phyloP scores from a whole-genome alignment of 2,113 vertebrate genomes.

The Albula glossodonta region DNA sequence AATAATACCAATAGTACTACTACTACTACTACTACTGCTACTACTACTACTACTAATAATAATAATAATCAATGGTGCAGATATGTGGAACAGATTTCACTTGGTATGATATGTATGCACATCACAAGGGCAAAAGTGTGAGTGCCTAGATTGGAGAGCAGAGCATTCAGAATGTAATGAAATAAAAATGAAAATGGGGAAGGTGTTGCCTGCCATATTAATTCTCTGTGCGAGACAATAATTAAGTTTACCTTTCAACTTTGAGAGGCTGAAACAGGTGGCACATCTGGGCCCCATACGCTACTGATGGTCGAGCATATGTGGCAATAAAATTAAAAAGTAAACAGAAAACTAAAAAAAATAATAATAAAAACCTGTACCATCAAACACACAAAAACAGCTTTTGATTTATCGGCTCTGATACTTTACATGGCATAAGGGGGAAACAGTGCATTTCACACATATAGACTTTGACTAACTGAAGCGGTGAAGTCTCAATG shows the following conservation, averaged over 20 bases:
- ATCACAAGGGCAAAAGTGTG: neutral
- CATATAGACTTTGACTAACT: neutral
- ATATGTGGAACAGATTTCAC: neutral
- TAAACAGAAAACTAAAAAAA: neutral
- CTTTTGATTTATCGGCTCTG: neutral
- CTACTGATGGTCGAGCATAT: neutral
- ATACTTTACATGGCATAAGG: neutral
- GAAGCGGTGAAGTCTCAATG: neutral
- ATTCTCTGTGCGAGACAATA: constrained; percentile 38
- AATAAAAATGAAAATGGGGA: constrained; percentile 45
- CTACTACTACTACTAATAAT: too few relatives aligned
- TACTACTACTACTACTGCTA: too few relatives aligned
- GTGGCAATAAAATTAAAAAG: neutral
- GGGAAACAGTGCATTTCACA: neutral
- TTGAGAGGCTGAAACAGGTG: constrained; percentile 57
- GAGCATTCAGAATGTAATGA: constrained; percentile 39
- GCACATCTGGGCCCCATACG: constrained; percentile 59
- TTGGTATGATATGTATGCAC: neutral
- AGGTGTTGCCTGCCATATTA: constrained; percentile 34
- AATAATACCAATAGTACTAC: too few relatives aligned
- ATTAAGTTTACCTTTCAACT: constrained; percentile 61
- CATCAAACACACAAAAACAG: neutral
- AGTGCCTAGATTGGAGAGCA: constrained; percentile 27
- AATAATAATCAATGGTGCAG: too few relatives aligned
- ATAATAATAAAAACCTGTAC: too few relatives aligned